Evolutionary conservation across 2,888 invertebrate species (phyloP), one percentile per base, ranked within the genome.

Genomic region (Pseudolycoriella hygida): DNA sequence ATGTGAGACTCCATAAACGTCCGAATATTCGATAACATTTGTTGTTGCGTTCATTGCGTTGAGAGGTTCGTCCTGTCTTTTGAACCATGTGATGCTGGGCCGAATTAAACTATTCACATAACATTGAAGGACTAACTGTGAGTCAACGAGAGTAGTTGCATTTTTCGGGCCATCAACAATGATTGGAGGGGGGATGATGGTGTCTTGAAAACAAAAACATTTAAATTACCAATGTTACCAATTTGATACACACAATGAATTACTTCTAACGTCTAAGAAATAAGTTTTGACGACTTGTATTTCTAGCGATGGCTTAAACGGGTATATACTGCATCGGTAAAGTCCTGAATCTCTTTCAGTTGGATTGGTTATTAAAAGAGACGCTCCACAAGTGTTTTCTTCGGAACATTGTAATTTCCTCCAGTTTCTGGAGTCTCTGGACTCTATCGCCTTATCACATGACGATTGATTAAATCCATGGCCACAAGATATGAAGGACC

Each of bases 61-160:
- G 48, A 3, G 38, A 41, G 14, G 49, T 45, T 12, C 20, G 4
- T 53, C 45, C 19, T 53, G 46, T 38, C 58, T 56, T 2, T 57
- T 55, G 47, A 64, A 62, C 64, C 64, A 64, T 51, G 60, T 61
- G 10, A 66, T 62, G n/a, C 53, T 51, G 14, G 58, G 56, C 49
- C 57, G 58, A 39, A 56, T 57, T 49, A 59, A 60, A 50, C 65
- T 63, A 42, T 57, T 56, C 1, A 63, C 62, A 3, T 60, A 57
- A 32, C 64, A 64, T 48, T 63, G 61, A 19, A 64, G 58, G 1
- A 62, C 60, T 11, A 56, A 58, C 41, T 58, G 60, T 5, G 53
- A 53, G 18, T 59, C 58, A 18, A 53, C 46, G 1, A 47, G 20
- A 1, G 51, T 52, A 1, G 59, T 57, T 40, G 57, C 56, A 38